Evolutionary conservation across 2,797 vertebrate species (phyloP).

Genomic region (Enteromius radiatus): DNA sequence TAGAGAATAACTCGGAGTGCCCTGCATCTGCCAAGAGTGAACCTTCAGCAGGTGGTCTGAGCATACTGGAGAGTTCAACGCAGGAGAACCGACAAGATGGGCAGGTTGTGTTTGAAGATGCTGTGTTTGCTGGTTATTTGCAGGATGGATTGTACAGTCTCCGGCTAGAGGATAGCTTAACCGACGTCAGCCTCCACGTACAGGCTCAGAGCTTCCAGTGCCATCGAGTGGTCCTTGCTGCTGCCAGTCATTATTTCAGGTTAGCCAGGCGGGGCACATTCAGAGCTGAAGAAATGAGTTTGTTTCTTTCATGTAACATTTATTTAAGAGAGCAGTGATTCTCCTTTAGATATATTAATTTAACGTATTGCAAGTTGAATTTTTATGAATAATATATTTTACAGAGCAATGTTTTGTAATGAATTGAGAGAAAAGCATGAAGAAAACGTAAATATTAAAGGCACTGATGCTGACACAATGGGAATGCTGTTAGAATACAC

Average conservation of each 20-base stretch:
- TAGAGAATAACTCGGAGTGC: slow-evolving; percentile 77
- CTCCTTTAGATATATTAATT: neutral
- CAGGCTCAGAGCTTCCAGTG: slow-evolving; percentile 88
- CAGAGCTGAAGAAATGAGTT: neutral
- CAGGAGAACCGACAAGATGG: slow-evolving; percentile 64
- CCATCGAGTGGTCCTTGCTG: slow-evolving; percentile 91
- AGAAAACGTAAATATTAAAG: slow-evolving; percentile 89
- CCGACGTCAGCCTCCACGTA: slow-evolving; percentile 88
- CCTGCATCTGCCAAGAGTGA: slow-evolving; percentile 64
- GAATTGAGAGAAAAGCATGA: slow-evolving; percentile 93
- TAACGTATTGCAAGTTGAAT: neutral
- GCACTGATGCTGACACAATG: slow-evolving; percentile 91
- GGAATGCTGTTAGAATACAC: slow-evolving; percentile 90
- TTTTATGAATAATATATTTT: slow-evolving; percentile 43
- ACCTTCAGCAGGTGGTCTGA: slow-evolving; percentile 66
- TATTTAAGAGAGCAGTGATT: neutral
- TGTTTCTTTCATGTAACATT: neutral
- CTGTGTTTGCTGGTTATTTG: slow-evolving; percentile 79
- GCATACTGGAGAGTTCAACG: slow-evolving; percentile 76
- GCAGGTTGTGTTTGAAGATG: slow-evolving; percentile 82
- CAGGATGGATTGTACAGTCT: slow-evolving; percentile 84
- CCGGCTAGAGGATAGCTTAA: slow-evolving; percentile 84
- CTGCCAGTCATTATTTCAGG: slow-evolving; percentile 98
- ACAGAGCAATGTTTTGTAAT: slow-evolving; percentile 97
- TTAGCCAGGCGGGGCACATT: slow-evolving; percentile 66